Percentiles rank a stretch among this genome's conserved stretches.
phyloP scores from a whole-genome alignment of 1,140 invertebrate species.

The Arion vulgaris region DNA sequence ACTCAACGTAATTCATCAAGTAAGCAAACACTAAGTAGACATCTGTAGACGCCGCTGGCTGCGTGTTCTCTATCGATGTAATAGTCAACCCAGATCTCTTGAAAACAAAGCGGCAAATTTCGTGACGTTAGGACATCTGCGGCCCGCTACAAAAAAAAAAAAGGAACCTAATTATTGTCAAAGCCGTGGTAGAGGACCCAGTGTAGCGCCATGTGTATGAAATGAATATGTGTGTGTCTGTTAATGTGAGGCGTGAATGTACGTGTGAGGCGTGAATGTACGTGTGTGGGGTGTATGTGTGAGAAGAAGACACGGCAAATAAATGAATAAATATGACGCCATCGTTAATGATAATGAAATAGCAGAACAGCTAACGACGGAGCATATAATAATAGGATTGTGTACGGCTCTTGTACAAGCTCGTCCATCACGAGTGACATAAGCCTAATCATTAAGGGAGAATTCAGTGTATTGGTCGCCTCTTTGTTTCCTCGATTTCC shows the following conservation, averaged over 20 bases:
- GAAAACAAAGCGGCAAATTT: slow-evolving; percentile 1
- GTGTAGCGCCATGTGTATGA: no score
- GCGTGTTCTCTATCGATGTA: neutral
- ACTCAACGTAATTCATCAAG: neutral
- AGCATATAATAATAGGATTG: slow-evolving; percentile 11
- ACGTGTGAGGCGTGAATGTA: no score
- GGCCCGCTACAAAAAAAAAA: neutral
- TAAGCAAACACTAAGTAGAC: neutral
- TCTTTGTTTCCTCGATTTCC: neutral
- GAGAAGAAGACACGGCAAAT: neutral
- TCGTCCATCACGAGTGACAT: slow-evolving; percentile 5
- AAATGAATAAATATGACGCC: slow-evolving; percentile 25
- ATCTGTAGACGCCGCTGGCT: neutral
- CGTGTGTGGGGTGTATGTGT: neutral
- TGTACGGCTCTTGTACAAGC: neutral
- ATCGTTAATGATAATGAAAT: slow-evolving; percentile 8
- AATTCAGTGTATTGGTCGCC: neutral
- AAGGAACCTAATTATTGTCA: slow-evolving; percentile 4
- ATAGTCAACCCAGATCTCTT: neutral
- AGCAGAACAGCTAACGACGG: neutral
- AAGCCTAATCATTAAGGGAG: neutral
- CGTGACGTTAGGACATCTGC: neutral
- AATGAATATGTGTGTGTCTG: no score
- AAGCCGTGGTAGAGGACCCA: no score
- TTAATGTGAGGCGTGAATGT: no score